Base-by-base conservation (phyloP, 2,888 invertebrate genomes). In the Lithophane socia region DNA sequence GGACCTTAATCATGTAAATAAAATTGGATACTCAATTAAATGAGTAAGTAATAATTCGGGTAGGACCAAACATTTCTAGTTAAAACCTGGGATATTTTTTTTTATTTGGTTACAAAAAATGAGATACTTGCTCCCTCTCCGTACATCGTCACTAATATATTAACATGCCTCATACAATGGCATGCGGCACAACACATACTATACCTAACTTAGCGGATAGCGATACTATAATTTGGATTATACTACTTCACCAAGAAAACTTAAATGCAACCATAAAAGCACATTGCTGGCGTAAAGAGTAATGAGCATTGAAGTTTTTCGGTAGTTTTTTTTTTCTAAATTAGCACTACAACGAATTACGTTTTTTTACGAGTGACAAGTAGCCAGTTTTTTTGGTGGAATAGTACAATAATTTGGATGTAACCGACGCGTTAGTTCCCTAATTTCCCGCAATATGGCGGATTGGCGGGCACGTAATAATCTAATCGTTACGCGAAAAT, bases 41-140 rank as follows among this genome's bases (percentile, higher is more conserved):
- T n/a, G 63, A 67, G 42, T 37, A 42, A 70, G 37, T 37, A 42
- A 67, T 54, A 61, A 61, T 68, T 74, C 4, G 24, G 52, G 21
- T 52, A 60, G 56, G 56, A 68, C 42, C 49, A 73, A 77, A 29
- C 3, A 61, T 44, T 63, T 63, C 44, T 37, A 37, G 63, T 37
- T 54, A 49, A 66, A 58, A 61, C 73, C 54, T 47, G 67, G 47
- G 37, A 10, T 49, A 29, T 73, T 65, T 52, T 54, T 71, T 54
- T 21, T n/a, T 29, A 52, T 52, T 64, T 73, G 58, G 65, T 54
- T 58, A 64, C 47, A 24, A 73, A 52, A 60, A 58, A 83, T 73
- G 85, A 85, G 85, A 85, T 80, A 77, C 63, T 69, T 74, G 65
- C 84, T 85, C 87, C 87, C 49, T 73, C 64, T 68, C 58, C 73